phyloP scores from a whole-genome alignment of 2,113 vertebrate species.

The Rhineura floridana region DNA sequence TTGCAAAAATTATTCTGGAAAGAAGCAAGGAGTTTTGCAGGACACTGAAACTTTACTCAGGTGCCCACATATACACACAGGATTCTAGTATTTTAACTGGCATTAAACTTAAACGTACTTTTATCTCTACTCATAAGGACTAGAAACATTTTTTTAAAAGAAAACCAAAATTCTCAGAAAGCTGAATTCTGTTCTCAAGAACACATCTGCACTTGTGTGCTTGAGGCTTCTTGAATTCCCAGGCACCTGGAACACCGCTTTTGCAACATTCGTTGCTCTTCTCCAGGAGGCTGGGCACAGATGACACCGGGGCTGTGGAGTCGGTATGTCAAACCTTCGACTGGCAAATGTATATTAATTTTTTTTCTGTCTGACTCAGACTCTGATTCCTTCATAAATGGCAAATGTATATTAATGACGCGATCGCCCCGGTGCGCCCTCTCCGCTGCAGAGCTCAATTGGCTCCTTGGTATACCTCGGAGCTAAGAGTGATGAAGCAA shows the following conservation, averaged over 20 bases:
- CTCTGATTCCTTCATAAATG: too few species aligned
- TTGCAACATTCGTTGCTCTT: slow-evolving; percentile 27
- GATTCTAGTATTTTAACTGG: slow-evolving; percentile 7
- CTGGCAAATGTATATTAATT: too few species aligned
- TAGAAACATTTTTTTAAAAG: not conserved
- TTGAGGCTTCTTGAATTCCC: too few species aligned
- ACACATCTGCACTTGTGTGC: not conserved
- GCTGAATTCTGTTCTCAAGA: not conserved
- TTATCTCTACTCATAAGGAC: slow-evolving; percentile 43
- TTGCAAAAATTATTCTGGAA: not conserved
- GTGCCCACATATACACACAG: not conserved
- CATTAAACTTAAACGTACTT: not conserved
- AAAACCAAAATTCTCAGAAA: not conserved
- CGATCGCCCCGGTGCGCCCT: too few species aligned
- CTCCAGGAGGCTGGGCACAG: slow-evolving; percentile 38
- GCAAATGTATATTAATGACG: too few species aligned
- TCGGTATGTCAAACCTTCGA: too few species aligned
- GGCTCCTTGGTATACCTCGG: too few species aligned
- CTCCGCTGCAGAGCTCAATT: too few species aligned
- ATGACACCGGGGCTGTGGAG: too few species aligned
- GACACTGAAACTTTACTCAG: not conserved
- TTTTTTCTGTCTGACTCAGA: too few species aligned
- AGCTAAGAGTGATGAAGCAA: too few species aligned
- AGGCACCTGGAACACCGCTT: slow-evolving; percentile 36
- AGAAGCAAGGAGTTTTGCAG: not conserved